Conservation (phyloP, 1,140 invertebrate species). For the Micrasema minimum region DNA sequence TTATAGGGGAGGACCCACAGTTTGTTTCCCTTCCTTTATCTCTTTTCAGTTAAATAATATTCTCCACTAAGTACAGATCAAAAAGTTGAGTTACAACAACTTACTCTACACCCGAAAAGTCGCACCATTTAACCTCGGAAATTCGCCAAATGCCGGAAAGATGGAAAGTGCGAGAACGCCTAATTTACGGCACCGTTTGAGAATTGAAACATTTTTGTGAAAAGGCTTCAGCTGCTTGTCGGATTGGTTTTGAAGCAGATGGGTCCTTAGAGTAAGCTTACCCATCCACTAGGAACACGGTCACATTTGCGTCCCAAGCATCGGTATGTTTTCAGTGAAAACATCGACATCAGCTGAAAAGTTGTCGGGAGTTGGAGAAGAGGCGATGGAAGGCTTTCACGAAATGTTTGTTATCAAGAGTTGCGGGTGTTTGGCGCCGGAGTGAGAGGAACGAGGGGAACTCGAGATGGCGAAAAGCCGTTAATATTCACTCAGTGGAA, state of each 20-base stretch:
- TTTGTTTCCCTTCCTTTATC: constrained; percentile 46
- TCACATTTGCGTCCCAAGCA: constrained; percentile 42
- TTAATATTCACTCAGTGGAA: constrained; percentile 48
- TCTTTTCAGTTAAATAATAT: constrained; percentile 47
- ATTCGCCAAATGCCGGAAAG: not conserved
- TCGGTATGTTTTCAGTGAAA: constrained; percentile 47
- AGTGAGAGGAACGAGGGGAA: constrained; percentile 32
- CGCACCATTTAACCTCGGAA: not conserved
- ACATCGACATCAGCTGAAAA: constrained; percentile 50
- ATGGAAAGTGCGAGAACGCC: not conserved
- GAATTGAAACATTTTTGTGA: constrained; percentile 2
- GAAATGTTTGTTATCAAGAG: constrained; percentile 43
- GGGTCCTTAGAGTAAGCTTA: constrained; percentile 36
- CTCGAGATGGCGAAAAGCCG: constrained; percentile 47
- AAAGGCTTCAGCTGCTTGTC: not conserved
- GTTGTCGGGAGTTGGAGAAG: constrained; percentile 31
- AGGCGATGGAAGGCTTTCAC: constrained; percentile 23
- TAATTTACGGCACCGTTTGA: not conserved
- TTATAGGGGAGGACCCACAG: constrained; percentile 12
- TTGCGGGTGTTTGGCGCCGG: constrained; percentile 25
- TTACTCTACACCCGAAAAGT: constrained; percentile 22
- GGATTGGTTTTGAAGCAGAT: not conserved
- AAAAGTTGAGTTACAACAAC: constrained; percentile 45
- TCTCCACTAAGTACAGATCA: constrained; percentile 43
- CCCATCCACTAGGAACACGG: constrained; percentile 40